These are phyloP conservation scores for Rachycentron canadum DNA, from an alignment of 2,797 vertebrate genomes.

Conservation along the genomic window DNA sequence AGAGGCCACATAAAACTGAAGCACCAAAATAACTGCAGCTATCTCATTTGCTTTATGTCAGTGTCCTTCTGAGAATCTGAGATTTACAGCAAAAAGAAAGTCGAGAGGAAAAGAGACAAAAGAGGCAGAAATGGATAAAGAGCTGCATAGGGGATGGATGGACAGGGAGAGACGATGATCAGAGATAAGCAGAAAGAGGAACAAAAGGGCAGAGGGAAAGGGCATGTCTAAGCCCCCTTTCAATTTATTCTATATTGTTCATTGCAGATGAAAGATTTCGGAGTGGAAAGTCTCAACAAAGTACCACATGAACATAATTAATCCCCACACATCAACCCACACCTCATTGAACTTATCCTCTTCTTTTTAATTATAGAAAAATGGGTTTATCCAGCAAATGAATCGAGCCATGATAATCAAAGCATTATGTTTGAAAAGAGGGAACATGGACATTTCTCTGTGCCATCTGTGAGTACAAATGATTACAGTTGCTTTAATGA, in stretches of 20 bases:
- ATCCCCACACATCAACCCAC: slow-evolving; percentile 51
- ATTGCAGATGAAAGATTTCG: slow-evolving; percentile 49
- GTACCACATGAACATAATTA: slow-evolving; percentile 54
- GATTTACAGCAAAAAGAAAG: slow-evolving; percentile 53
- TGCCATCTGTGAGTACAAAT: slow-evolving; percentile 55
- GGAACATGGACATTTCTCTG: slow-evolving; percentile 3
- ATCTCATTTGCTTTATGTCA: slow-evolving; percentile 39
- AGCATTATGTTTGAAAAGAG: slow-evolving; percentile 35
- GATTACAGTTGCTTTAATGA: slow-evolving; percentile 63
- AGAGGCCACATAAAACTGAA: slow-evolving; percentile 29
- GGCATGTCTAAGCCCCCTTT: slow-evolving; percentile 46
- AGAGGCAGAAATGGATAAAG: slow-evolving; percentile 26
- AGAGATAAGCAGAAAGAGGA: slow-evolving; percentile 51
- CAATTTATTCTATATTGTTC: slow-evolving; percentile 56
- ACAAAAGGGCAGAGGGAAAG: slow-evolving; percentile 59
- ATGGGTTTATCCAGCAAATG: slow-evolving; percentile 41
- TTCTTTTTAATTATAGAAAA: slow-evolving; percentile 60
- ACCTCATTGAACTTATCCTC: slow-evolving; percentile 46
- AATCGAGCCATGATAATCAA: slow-evolving; percentile 40
- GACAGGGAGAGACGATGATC: slow-evolving; percentile 50
- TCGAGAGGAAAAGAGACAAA: slow-evolving; percentile 10
- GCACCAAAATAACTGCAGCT: slow-evolving; percentile 34
- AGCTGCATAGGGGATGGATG: slow-evolving; percentile 21
- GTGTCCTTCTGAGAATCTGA: slow-evolving; percentile 42
- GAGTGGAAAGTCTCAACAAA: slow-evolving; percentile 43